Evolutionary conservation across 2,888 invertebrate species (phyloP), one percentile per base, ranked within the genome.

Genomic region (Hedychridium roseum): DNA sequence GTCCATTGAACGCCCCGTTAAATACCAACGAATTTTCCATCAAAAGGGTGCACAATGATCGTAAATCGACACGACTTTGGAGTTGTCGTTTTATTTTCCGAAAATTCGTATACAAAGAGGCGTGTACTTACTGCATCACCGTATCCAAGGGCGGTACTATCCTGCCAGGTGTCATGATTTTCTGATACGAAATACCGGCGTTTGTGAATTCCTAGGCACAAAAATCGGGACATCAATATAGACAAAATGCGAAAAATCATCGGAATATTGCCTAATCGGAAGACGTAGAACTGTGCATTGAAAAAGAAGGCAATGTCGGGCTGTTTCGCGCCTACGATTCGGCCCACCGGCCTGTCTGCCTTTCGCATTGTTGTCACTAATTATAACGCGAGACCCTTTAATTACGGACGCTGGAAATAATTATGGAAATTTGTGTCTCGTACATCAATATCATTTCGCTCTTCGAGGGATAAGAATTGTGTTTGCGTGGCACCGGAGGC

Each of bases 141-240:
- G 76, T 70, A 2, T 73, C 58, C 43, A 67, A 54, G 6, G 71
- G 64, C 6, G 86, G 85, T n/a, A 85, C 63, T 18, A 71, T 71
- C 40, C 81, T 80, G 1, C 85, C 85, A 16, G 80, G 80, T 23
- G 83, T 81, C 60, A 76, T 78, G 30, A 86, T 81, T 71, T 85
- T 85, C 52, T 75, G 70, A 70, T 85, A 80, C 20, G 67, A 62
- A 5, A 83, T 58, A 3, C 81, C 81, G 31, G 68, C 71, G 6
- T 67, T 56, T 5, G 60, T 63, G 55, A 84, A 80, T 21, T 80
- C 81, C 82, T 82, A 70, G 78, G 79, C 55, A 70, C 55, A 71
- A 58, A 60, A 20, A 40, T 39, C 45, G 39, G 51, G 3, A 9
- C n/a, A 45, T 58, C 28, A 43, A 39, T 16, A 23, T 9, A 23